Percentiles rank a stretch among this genome's conserved stretches.
phyloP scores from a whole-genome alignment of 2,113 vertebrate genomes.

The Petaurus breviceps region DNA sequence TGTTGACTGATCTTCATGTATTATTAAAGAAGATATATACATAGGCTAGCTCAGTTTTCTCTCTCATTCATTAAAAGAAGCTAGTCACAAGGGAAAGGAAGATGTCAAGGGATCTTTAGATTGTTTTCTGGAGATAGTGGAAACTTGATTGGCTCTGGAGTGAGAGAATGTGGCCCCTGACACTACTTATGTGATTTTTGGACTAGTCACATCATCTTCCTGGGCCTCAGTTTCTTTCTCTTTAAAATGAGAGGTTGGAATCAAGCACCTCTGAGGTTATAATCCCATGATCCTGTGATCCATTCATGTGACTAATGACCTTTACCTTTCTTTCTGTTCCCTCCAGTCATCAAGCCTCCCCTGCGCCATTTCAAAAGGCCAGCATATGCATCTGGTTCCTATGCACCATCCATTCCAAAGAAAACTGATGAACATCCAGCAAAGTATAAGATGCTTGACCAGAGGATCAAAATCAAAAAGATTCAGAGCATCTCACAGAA shows the following conservation, averaged over 20 bases:
- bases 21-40: not conserved
- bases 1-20: not conserved
- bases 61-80: not conserved
- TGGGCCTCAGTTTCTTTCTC: not conserved
- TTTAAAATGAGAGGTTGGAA: not conserved
- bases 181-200: not conserved
- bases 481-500: slow-evolving; percentile 91
- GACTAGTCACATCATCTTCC: not conserved
- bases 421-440: slow-evolving; percentile 80
- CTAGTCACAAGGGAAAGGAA: not conserved
- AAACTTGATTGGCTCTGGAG: not conserved
- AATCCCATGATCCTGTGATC: not conserved
- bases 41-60: not conserved
- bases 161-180: not conserved
- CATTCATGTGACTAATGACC: slow-evolving; percentile 27
- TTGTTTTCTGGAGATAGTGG: not conserved
- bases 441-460: slow-evolving; percentile 86
- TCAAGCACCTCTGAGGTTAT: not conserved
- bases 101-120: not conserved
- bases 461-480: slow-evolving; percentile 90
- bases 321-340: slow-evolving; percentile 71
- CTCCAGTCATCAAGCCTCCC: slow-evolving; percentile 83
- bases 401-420: slow-evolving; percentile 80
- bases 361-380: slow-evolving; percentile 86
- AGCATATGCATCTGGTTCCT: slow-evolving; percentile 84